Conservation (phyloP, 2,113 vertebrate genomes). For the Acinonyx jubatus region DNA sequence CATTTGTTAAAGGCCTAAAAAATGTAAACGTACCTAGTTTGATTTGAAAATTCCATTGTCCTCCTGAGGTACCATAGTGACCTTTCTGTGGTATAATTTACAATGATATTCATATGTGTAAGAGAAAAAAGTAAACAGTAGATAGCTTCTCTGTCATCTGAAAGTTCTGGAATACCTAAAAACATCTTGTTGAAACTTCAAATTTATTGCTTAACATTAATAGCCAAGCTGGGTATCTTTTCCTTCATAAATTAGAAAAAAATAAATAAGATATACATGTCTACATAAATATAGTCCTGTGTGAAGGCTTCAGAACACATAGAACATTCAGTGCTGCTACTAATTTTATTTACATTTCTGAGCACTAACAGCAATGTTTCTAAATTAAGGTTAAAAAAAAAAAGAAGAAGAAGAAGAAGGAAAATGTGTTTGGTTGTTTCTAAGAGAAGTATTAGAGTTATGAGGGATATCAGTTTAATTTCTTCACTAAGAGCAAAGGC, state of each 20-base stretch:
- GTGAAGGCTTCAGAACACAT: constrained; percentile 56
- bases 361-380: constrained; percentile 62
- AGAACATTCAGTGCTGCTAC: not conserved
- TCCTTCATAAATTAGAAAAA: constrained; percentile 71
- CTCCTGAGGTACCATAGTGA: not conserved
- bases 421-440: constrained; percentile 60
- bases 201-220: constrained; percentile 65
- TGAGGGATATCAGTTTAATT: constrained; percentile 50
- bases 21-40: not conserved
- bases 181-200: not conserved
- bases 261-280: constrained; percentile 55
- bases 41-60: not conserved
- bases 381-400: constrained; percentile 66
- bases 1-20: not conserved
- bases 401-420: not conserved
- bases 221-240: constrained; percentile 31
- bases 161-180: constrained; percentile 51
- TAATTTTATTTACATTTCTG: constrained; percentile 78
- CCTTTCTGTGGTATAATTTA: not conserved
- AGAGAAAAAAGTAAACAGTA: not conserved
- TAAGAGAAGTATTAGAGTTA: constrained; percentile 73
- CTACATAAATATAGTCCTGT: constrained; percentile 71
- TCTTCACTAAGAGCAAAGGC: constrained; percentile 19
- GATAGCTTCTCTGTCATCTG: not conserved
- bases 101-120: fast-evolving